Base-by-base conservation (phyloP, 2,797 vertebrate genomes). In the Epinephelus malabaricus region DNA sequence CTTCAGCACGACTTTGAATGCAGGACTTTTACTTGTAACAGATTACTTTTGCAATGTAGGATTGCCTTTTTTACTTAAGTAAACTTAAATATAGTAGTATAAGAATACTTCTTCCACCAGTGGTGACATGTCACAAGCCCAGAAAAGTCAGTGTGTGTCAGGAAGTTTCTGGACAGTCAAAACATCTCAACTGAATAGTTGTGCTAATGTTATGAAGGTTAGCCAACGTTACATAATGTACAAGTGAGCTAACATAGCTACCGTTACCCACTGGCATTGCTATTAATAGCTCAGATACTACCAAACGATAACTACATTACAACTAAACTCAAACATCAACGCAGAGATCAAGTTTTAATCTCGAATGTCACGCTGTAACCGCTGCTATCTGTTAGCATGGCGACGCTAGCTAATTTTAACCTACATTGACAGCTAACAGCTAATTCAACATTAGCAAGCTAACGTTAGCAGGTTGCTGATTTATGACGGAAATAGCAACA, bases 381-480 rank as follows among this genome's bases (percentile, higher is more conserved):
- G 1, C 11, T 12, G 4, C 18, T 65, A 5, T 17, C 2, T 6
- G 5, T 27, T 14, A 54, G 19, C n/a, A 1, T 23, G 3, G 8
- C 15, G 15, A 38, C 9, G 19, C 51, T 27, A 55, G 34, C 64
- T 15, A 11, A 14, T 3, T 12, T 46, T 2, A 23, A 14, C 21
- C 15, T 6, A 4, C 1, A 11, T 0, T 14, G 23, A 27, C 54
- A 15, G 13, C 17, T 0, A 10, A 10, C 15, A 8, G 59, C 30
- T 58, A 40, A 34, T 14, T 21, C 1, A 3, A 10, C 34, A 7
- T 65, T 51, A 79, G 47, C 76, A n/a, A 15, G 75, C 65, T 85
- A 84, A 12, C 68, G 0, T 73, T 81, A 85, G 81, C 89, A 65
- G 0, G 67, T 1, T 18, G 75, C 76, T 86, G 75, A 67, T n/a